Evolutionary conservation across 2,888 invertebrate species (phyloP).

Genomic region (Drosophila subsilvestris): DNA sequence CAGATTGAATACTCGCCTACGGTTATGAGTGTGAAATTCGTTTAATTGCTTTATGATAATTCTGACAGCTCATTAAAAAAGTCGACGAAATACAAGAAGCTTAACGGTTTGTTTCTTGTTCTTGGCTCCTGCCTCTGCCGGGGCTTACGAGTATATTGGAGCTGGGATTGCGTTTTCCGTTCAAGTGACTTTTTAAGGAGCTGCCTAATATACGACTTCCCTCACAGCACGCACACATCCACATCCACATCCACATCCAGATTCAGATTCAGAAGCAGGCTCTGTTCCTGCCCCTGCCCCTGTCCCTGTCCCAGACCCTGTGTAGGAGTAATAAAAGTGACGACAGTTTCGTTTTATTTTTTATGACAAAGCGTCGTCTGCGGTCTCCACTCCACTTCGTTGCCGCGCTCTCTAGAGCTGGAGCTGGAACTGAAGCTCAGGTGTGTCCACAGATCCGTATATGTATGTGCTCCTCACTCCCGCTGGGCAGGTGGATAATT

Average conservation of each 20-base stretch:
- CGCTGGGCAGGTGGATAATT: constrained; percentile 61
- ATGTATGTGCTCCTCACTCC: constrained; percentile 4
- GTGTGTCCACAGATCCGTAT: constrained; percentile 44
- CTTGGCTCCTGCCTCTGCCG: constrained; percentile 24
- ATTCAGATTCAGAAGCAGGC: constrained; percentile 14
- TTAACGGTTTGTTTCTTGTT: constrained; percentile 8
- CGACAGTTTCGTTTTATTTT: constrained; percentile 77
- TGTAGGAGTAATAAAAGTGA: constrained; percentile 70
- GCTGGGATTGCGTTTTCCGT: constrained; percentile 53
- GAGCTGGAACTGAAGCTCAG: constrained; percentile 26
- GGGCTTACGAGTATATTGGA: background rate
- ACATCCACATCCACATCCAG: too few species aligned
- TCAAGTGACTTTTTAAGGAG: constrained; percentile 68
- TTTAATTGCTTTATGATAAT: constrained; percentile 80
- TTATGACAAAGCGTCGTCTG: constrained; percentile 68
- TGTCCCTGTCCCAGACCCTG: constrained; percentile 33
- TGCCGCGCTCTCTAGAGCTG: constrained; percentile 10
- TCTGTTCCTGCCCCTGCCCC: constrained; percentile 17
- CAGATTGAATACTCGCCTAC: constrained; percentile 43
- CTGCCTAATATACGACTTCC: constrained; percentile 75
- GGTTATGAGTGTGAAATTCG: constrained; percentile 56
- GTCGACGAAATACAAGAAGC: constrained; percentile 48
- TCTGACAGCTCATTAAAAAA: constrained; percentile 75
- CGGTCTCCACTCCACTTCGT: constrained; percentile 51
- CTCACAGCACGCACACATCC: constrained; percentile 35